Percentiles rank a stretch among this genome's conserved stretches.
phyloP scores from a whole-genome alignment of 2,888 invertebrate genomes.

The Meteorus colon region DNA sequence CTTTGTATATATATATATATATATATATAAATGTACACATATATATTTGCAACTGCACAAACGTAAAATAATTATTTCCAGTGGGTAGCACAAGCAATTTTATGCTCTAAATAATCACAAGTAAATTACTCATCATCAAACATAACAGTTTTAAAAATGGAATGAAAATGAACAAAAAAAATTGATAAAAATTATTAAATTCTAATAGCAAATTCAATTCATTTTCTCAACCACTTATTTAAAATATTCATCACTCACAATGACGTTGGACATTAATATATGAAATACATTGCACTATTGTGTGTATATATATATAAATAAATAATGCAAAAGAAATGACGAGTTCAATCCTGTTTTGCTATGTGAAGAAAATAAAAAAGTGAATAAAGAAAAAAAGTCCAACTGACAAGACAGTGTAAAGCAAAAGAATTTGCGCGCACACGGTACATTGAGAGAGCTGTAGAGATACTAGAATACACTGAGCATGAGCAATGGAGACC shows the following conservation, averaged over 20 bases:
- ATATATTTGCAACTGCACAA: slow-evolving; percentile 36
- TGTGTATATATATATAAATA: not conserved
- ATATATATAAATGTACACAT: not conserved
- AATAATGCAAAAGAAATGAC: not conserved
- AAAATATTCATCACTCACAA: slow-evolving; percentile 1
- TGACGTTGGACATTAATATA: not conserved
- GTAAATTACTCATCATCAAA: slow-evolving; percentile 2
- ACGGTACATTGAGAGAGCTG: slow-evolving; percentile 7
- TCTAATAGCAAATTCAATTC: not conserved
- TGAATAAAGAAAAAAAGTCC: too few species aligned
- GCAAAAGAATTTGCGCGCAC: not conserved
- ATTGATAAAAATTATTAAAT: not conserved
- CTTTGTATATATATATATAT: not conserved
- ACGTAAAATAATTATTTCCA: slow-evolving; percentile 62
- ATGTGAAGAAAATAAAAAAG: not conserved
- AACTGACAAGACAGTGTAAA: not conserved
- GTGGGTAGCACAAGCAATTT: slow-evolving; percentile 63
- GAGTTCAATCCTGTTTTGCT: not conserved
- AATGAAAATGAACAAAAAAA: slow-evolving; percentile 20
- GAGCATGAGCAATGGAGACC: slow-evolving; percentile 51
- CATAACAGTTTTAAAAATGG: slow-evolving; percentile 14
- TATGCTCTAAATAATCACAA: slow-evolving; percentile 69
- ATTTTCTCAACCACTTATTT: not conserved
- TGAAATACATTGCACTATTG: not conserved
- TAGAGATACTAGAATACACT: not conserved